Evolutionary conservation across 1,140 invertebrate genomes (phyloP).

Genomic region (Pseudachorutes palmiensis): DNA sequence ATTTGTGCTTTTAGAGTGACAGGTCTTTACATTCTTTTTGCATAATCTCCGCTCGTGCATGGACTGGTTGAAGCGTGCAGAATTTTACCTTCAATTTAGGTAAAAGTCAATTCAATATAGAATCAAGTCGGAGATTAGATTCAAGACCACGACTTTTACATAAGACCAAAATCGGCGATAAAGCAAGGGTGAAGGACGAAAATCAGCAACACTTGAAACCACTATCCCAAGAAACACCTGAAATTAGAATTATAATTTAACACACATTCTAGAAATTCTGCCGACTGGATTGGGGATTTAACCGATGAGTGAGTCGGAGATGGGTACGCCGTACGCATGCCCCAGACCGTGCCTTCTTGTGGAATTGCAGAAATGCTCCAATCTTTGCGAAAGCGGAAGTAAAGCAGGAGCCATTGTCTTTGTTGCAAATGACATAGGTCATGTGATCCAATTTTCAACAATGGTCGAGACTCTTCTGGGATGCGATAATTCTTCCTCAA

Average conservation of each 20-base stretch:
- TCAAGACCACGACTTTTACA: not conserved
- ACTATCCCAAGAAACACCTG: too few species aligned
- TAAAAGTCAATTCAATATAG: not conserved
- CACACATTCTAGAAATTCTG: too few species aligned
- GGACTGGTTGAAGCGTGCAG: not conserved
- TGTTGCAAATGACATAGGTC: not conserved
- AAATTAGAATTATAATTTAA: too few species aligned
- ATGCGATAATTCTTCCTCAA: too few species aligned
- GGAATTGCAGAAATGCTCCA: too few species aligned
- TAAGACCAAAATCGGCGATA: not conserved
- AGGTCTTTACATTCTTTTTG: not conserved
- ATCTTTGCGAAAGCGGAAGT: not conserved
- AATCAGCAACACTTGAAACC: not conserved
- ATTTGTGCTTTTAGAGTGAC: too few species aligned
- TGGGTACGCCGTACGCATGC: too few species aligned
- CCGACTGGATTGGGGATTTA: too few species aligned
- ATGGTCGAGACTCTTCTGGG: not conserved
- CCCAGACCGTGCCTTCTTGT: too few species aligned
- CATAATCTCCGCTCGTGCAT: too few species aligned
- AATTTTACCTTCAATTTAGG: not conserved
- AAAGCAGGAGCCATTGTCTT: not conserved
- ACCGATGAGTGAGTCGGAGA: too few species aligned
- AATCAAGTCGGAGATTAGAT: not conserved
- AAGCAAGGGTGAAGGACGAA: not conserved
- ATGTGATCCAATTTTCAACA: not conserved